Evolutionary conservation across 53 echinoderm and acorn worm genomes (phyloP), one percentile per base, ranked within the genome.

Genomic region (Arbacia lixula): DNA sequence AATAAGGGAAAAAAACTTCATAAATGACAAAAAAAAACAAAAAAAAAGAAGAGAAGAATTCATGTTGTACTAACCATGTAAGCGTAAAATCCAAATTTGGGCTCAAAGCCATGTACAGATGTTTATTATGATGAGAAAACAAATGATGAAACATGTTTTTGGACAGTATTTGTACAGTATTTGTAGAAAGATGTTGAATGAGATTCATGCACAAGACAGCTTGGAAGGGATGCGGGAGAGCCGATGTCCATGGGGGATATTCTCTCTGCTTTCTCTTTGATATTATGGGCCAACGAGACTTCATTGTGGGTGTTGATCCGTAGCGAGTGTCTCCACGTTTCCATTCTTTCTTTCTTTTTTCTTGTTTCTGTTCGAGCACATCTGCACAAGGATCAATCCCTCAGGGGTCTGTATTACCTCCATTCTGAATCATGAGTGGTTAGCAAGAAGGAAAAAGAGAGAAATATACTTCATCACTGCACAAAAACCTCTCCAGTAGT

Each of bases 111-210:
- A 49, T 81, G 63, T 63, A 63, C 35, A 63, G 64, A 63, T 29
- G 82, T 81, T 78, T 78, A 60, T 78, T 30, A 81, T 81, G 60
- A 75, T 53, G 78, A 77, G 32, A 77, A 55, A 52, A 74, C 50
- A 50, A 14, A 46, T 46, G 46, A 8, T 46, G 6, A 10, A 10
- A 10, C 46, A 10, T 20, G 21, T 74, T 62, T 56, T 81, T 81
- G 82, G 82, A 81, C 82, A 81, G 82, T 81, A 81, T 81, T 78
- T 81, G 82, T 81, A 81, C 82, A 81, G 82, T 64, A 81, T 77
- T 74, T 77, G 77, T 77, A 77, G 77, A 77, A 77, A 58, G 77
- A 57, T 29, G 51, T 81, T 81, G 82, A 81, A 63, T 81, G 82
- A 81, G 64, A 62, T 42, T 63, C 64, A 63, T 38, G 43, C 82